phyloP scores from a whole-genome alignment of 2,113 vertebrate genomes.

The Tupaia chinensis region DNA sequence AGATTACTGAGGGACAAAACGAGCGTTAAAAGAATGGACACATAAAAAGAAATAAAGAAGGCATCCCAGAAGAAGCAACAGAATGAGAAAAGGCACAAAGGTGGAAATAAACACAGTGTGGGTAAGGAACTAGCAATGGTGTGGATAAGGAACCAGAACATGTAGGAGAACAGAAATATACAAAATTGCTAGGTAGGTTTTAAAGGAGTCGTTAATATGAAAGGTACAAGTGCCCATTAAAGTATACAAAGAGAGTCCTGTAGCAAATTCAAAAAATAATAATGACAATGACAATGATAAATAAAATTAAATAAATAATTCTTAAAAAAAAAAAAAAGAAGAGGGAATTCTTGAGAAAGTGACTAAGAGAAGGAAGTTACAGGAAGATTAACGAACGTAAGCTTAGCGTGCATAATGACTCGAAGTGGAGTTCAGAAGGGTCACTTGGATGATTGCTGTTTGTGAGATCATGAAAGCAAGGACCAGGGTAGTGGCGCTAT shows the following conservation, averaged over 20 bases:
- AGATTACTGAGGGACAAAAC: not conserved
- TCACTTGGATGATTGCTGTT: not conserved
- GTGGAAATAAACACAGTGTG: not conserved
- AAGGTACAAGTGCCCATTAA: not conserved
- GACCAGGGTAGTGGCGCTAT: not conserved
- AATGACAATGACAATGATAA: too few relatives aligned
- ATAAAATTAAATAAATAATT: too few relatives aligned
- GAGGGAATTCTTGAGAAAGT: not conserved
- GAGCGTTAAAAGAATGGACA: not conserved
- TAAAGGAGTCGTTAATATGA: not conserved
- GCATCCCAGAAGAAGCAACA: not conserved
- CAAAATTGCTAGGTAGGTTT: not conserved
- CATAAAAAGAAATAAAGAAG: not conserved
- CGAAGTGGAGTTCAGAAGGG: not conserved
- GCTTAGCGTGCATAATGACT: not conserved
- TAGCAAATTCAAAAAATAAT: too few relatives aligned
- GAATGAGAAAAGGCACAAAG: not conserved
- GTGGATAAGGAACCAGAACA: not conserved
- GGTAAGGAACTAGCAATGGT: not conserved
- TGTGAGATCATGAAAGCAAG: not conserved
- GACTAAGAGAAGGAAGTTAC: not conserved
- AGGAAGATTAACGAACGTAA: not conserved
- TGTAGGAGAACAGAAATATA: not conserved
- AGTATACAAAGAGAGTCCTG: not conserved
- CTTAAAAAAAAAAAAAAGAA: too few relatives aligned